Evolutionary conservation across 2,113 vertebrate genomes (phyloP), one percentile per base, ranked within the genome.

Genomic region (Origma solitaria): DNA sequence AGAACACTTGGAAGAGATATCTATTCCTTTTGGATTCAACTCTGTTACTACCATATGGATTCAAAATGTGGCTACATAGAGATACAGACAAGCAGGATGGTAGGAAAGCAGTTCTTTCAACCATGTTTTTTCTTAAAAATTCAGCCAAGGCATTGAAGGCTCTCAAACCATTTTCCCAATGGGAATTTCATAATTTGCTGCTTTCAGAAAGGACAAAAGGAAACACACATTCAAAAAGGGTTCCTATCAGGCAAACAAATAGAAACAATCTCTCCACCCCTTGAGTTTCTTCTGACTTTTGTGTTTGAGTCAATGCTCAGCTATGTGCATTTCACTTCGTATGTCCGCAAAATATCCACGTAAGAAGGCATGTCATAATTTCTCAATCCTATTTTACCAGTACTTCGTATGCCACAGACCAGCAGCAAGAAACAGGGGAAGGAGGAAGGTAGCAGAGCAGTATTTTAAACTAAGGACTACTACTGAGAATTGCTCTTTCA

Each of bases 401-500:
- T 51, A 65, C 30, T 94, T 86, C 42, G 28, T 75, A 49, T 89
- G 60, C 18, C 49, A 91, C 68, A 73, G 49, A 87, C 38, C 45
- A 87, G 51, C 91, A 83, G 84, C 82, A 83, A 90, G 76, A 62
- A 92, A 65, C 3, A 42, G 50, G 37, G 50, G 30, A 92, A 94
- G 65, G 51, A 86, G 75, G 51, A 94, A 83, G 30, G 79, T 76
- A 95, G 85, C 57, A 91, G 44, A 86, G 38, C 30, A 85, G 17
- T 64, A 42, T 93, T 96, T 92, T 82, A 90, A 90, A 86, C 28
- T 64, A 53, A 83, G 54, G 92, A 50, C 54, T 90, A 25, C 62
- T 82, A 24, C 44, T 54, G 30, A 91, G 87, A 91, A 75, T 73
- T 92, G 81, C 58, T 61, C 82, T 95, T 88, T 93, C 83, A 92